Conservation (phyloP, 23 tunicate species). For the Pegea sp. region DNA sequence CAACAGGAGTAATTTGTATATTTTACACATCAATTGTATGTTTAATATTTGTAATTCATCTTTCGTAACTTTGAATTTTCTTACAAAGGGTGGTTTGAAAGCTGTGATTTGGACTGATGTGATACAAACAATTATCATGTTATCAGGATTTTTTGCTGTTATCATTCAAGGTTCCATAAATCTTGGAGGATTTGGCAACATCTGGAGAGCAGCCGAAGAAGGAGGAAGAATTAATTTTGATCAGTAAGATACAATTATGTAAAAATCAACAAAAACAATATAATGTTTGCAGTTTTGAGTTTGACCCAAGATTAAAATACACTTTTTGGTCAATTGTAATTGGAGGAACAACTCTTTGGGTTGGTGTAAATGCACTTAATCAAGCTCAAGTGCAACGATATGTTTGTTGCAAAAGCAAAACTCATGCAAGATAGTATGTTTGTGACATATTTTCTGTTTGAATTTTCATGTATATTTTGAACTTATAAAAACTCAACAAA, state of each 20-base stretch:
- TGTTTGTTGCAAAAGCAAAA: slow-evolving; percentile 31
- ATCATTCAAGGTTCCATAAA: slow-evolving; percentile 78
- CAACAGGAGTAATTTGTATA: slow-evolving; percentile 80
- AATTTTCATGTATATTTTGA: neutral
- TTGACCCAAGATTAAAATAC: slow-evolving; percentile 61
- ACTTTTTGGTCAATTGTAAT: slow-evolving; percentile 70
- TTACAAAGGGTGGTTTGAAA: slow-evolving; percentile 64
- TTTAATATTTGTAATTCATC: neutral
- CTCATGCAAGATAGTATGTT: slow-evolving; percentile 53
- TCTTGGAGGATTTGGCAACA: slow-evolving; percentile 47
- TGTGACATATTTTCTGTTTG: no score
- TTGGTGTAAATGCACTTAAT: slow-evolving; percentile 41
- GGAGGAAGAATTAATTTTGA: slow-evolving; percentile 68
- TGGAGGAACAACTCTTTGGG: slow-evolving; percentile 58
- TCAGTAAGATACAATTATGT: slow-evolving; percentile 18
- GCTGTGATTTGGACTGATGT: slow-evolving; percentile 96
- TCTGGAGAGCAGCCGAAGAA: slow-evolving; percentile 42
- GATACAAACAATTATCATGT: slow-evolving; percentile 59
- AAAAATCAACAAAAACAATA: neutral
- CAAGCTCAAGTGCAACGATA: slow-evolving; percentile 87
- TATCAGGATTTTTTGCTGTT: slow-evolving; percentile 65
- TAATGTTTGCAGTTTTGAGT: slow-evolving; percentile 30
- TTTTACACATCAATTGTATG: slow-evolving; percentile 85
- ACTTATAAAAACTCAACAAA: neutral
- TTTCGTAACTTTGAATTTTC: neutral